These are phyloP conservation scores for Cerastis rubricosa DNA, from an alignment of 2,888 invertebrate genomes.

Conservation along the genomic window DNA sequence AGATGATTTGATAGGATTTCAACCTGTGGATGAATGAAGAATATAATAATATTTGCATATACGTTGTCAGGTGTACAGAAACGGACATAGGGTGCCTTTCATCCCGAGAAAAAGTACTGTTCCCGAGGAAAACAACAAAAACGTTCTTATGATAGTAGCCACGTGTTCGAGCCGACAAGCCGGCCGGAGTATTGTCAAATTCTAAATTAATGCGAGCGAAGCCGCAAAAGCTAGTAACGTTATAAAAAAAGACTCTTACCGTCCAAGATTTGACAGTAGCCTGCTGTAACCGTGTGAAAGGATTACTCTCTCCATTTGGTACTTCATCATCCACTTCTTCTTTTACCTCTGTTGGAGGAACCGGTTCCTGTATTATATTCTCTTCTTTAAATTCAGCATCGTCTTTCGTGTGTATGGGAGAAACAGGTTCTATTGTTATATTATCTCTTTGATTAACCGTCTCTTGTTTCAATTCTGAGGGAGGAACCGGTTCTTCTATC, in stretches of 20 bases:
- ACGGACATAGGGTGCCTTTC: too few relatives aligned
- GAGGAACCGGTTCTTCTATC: neutral
- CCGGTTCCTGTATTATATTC: neutral
- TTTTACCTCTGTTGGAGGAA: neutral
- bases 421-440: neutral
- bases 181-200: too few relatives aligned
- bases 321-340: neutral
- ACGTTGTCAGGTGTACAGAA: too few relatives aligned
- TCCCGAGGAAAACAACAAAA: too few relatives aligned
- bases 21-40: conserved; percentile 67
- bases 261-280: conserved; percentile 39
- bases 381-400: neutral
- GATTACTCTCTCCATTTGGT: conserved; percentile 11
- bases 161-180: too few relatives aligned
- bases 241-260: conserved; percentile 31
- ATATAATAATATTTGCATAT: too few relatives aligned
- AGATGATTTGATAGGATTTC: conserved; percentile 77
- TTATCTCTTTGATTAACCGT: neutral
- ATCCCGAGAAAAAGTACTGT: too few relatives aligned
- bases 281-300: conserved; percentile 27
- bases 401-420: neutral
- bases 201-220: too few relatives aligned
- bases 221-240: neutral
- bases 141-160: too few relatives aligned
- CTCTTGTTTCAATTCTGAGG: neutral